Percentiles rank a stretch among this genome's conserved stretches.
phyloP scores from a whole-genome alignment of 2,797 vertebrate species.

The Aldrovandia affinis region DNA sequence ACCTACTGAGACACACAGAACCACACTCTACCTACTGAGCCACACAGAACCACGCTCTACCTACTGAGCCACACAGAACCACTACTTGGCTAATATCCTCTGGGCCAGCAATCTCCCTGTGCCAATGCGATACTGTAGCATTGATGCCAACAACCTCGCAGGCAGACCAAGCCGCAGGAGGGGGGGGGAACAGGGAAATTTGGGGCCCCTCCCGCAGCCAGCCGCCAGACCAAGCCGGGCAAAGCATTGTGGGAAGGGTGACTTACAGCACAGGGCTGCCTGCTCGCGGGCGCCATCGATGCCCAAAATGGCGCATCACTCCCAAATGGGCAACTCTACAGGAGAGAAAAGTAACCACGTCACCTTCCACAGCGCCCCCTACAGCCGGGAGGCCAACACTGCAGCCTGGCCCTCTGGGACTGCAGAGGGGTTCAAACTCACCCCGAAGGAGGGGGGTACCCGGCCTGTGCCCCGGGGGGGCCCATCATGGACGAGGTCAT shows the following conservation, averaged over 20 bases:
- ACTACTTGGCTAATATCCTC: too few relatives aligned
- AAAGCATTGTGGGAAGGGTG: conserved; percentile 69
- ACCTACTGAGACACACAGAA: too few relatives aligned
- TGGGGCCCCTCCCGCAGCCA: conserved; percentile 52
- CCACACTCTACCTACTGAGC: too few relatives aligned
- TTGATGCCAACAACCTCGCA: too few relatives aligned
- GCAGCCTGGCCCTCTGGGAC: not conserved
- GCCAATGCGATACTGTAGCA: too few relatives aligned
- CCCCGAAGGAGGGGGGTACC: conserved; percentile 90
- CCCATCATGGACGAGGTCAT: conserved; percentile 88
- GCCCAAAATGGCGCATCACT: conserved; percentile 74
- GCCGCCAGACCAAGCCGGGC: conserved; percentile 74
- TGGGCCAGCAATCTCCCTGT: too few relatives aligned
- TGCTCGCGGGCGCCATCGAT: conserved; percentile 70
- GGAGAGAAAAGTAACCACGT: conserved; percentile 55
- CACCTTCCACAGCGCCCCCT: conserved; percentile 4
- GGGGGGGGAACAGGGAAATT: not conserved
- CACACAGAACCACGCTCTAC: too few relatives aligned
- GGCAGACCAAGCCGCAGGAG: not conserved
- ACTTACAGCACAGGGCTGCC: conserved; percentile 75
- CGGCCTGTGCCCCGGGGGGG: conserved; percentile 82
- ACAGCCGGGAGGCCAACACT: not conserved
- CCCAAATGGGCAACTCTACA: conserved; percentile 75
- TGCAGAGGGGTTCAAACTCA: conserved; percentile 67
- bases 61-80: too few relatives aligned